Evolutionary conservation across 2,113 vertebrate species (phyloP).

Genomic region (Gymnorhina tibicen): DNA sequence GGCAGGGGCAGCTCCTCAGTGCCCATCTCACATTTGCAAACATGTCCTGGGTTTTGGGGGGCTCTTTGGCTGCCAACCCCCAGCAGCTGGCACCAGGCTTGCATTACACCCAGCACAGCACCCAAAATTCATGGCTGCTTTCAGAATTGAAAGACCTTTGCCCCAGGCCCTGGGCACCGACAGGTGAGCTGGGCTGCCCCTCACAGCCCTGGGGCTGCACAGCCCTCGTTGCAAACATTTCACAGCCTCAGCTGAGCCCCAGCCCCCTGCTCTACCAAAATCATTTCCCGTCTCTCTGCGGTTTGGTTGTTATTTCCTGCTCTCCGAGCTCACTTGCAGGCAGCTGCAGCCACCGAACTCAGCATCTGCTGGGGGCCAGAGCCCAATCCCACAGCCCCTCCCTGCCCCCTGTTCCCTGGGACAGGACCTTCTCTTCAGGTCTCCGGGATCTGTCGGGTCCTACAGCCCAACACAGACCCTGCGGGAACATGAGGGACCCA

Average conservation of each 20-base stretch:
- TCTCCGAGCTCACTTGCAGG: background rate
- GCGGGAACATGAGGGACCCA: background rate
- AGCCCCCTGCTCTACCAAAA: background rate
- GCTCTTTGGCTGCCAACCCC: background rate
- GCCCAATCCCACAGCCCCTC: background rate
- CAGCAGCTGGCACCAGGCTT: background rate
- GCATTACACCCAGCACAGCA: rapidly evolving
- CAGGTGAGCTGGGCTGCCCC: background rate
- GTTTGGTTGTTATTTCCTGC: conserved; percentile 44
- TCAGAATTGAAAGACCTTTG: background rate
- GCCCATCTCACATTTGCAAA: background rate
- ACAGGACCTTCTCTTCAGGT: rapidly evolving
- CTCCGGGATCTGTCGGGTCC: rapidly evolving
- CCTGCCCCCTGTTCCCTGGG: rapidly evolving
- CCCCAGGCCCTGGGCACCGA: background rate
- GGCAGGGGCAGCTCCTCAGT: background rate
- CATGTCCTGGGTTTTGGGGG: background rate
- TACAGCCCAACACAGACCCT: background rate
- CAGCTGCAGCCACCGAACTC: background rate
- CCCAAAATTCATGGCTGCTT: background rate
- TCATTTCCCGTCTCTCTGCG: conserved; percentile 39
- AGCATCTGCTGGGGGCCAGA: background rate
- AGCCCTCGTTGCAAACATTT: rapidly evolving
- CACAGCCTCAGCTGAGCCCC: background rate
- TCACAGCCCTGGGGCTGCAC: background rate